Conservation (phyloP, 2,888 invertebrate species). For the Trissoscelio sp. region DNA sequence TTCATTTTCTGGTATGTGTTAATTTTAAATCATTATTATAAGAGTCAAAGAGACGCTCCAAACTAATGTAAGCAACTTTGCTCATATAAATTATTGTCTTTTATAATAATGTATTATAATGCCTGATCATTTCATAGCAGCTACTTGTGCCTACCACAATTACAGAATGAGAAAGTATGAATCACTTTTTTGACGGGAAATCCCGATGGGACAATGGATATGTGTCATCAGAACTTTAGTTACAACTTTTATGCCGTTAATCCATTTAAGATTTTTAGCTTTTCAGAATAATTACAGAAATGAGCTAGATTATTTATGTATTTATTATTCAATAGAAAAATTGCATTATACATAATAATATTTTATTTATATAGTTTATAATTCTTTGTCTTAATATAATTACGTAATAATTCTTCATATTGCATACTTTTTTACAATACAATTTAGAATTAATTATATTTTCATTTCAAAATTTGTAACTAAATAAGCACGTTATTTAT, state of each 20-base stretch:
- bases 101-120: constrained; percentile 55
- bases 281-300: background rate
- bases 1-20: background rate
- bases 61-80: constrained; percentile 46
- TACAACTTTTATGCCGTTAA: constrained; percentile 17
- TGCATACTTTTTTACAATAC: no score
- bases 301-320: no score
- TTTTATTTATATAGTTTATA: no score
- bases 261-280: background rate
- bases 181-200: constrained; percentile 36
- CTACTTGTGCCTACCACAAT: constrained; percentile 61
- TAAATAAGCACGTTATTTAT: background rate
- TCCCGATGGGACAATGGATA: constrained; percentile 30
- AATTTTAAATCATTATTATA: constrained; percentile 19
- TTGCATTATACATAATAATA: no score
- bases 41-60: constrained; percentile 26
- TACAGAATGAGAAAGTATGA: constrained; percentile 46
- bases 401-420: no score
- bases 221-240: constrained; percentile 26
- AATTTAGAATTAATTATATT: no score
- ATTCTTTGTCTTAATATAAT: no score
- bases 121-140: constrained; percentile 53
- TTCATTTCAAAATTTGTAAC: no score
- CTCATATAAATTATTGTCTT: constrained; percentile 57
- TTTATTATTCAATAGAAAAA: background rate